phyloP scores from a whole-genome alignment of 2,113 vertebrate genomes.

The Ondatra zibethicus region DNA sequence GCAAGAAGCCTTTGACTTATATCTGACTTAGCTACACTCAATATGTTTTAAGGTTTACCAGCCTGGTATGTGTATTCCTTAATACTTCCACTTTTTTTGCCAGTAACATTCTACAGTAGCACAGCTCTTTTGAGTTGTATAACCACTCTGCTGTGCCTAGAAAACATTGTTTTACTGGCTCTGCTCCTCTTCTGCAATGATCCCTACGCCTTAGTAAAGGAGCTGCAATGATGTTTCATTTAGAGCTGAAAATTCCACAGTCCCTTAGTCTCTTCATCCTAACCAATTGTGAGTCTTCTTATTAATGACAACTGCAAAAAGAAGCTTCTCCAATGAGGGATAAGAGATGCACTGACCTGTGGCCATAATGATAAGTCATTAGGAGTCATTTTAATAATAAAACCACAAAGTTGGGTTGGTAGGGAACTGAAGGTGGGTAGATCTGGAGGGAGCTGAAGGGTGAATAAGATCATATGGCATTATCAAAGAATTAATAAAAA shows the following conservation, averaged over 20 bases:
- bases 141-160: neutral
- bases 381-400: neutral
- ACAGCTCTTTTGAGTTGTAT: neutral
- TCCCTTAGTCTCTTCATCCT: neutral
- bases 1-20: neutral
- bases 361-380: neutral
- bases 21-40: neutral
- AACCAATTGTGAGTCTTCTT: neutral
- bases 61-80: neutral
- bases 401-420: too few relatives aligned
- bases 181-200: too few relatives aligned
- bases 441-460: neutral
- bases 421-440: neutral
- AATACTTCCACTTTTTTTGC: neutral
- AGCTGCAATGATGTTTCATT: accelerated
- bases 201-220: neutral
- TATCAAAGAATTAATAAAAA: neutral
- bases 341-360: neutral
- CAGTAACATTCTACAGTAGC: neutral
- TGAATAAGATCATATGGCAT: neutral
- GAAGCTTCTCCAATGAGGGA: too few relatives aligned
- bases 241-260: neutral
- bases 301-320: neutral
- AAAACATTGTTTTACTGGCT: neutral
- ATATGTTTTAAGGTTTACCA: neutral